These are phyloP conservation scores for Serranus cabrilla DNA, from an alignment of 2,797 vertebrate genomes.

Conservation along the genomic window DNA sequence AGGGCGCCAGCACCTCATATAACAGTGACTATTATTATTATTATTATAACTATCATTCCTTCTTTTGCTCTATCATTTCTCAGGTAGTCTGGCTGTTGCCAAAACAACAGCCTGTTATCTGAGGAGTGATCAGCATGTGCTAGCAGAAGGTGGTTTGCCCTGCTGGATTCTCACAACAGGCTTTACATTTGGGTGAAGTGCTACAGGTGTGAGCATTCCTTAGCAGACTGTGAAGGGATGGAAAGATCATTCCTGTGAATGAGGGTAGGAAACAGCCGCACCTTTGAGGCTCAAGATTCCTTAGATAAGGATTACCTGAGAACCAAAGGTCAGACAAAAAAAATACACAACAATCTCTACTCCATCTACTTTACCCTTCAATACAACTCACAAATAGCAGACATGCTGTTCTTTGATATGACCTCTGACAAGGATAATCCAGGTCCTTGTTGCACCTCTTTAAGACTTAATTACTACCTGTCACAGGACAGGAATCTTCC, in stretches of 20 bases:
- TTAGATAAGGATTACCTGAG: slow-evolving; percentile 65
- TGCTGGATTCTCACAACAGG: slow-evolving; percentile 61
- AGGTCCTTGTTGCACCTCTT: slow-evolving; percentile 72
- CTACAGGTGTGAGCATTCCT: slow-evolving; percentile 79
- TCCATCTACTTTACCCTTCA: slow-evolving; percentile 50
- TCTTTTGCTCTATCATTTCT: slow-evolving; percentile 73
- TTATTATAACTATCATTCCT: slow-evolving; percentile 62
- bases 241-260: slow-evolving; percentile 64
- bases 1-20: slow-evolving; percentile 72
- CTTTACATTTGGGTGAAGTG: slow-evolving; percentile 52
- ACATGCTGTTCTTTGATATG: slow-evolving; percentile 49
- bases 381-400: slow-evolving; percentile 38
- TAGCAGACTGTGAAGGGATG: slow-evolving; percentile 53
- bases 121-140: slow-evolving; percentile 70
- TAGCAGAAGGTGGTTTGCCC: slow-evolving; percentile 57
- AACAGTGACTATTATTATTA: slow-evolving; percentile 69
- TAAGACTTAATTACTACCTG: slow-evolving; percentile 82
- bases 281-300: slow-evolving; percentile 60
- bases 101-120: slow-evolving; percentile 81
- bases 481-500: slow-evolving; percentile 77
- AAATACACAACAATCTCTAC: slow-evolving; percentile 34
- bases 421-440: slow-evolving; percentile 72
- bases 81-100: slow-evolving; percentile 75
- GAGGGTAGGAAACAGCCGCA: slow-evolving; percentile 67
- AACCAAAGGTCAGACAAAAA: slow-evolving; percentile 63